Conservation (phyloP, 2,888 invertebrate genomes). For the Ptycholaimellus sp. region DNA sequence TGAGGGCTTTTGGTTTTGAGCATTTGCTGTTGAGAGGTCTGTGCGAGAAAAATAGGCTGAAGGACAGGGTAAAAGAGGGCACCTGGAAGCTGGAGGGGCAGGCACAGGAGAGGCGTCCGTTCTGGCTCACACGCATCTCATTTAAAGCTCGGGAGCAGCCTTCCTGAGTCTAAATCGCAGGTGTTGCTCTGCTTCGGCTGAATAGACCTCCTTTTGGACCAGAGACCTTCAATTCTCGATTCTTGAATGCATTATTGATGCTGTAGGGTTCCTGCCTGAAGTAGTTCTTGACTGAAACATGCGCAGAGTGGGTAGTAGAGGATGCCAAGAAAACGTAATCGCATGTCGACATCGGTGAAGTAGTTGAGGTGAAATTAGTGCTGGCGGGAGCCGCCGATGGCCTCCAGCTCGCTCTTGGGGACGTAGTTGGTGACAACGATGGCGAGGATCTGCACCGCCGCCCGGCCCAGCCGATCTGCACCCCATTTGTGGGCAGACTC, state of each 20-base stretch:
- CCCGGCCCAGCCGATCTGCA: constrained; percentile 16
- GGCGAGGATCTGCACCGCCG: constrained; percentile 21
- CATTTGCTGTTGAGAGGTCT: no score
- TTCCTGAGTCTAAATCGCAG: constrained; percentile 19
- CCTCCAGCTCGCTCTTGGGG: constrained; percentile 21
- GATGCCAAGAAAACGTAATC: no score
- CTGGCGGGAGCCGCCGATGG: constrained; percentile 21
- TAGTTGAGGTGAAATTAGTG: constrained; percentile 25
- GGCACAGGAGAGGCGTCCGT: constrained; percentile 12
- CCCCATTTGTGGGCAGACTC: constrained; percentile 24
- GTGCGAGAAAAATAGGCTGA: no score
- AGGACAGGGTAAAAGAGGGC: no score
- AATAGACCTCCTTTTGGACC: constrained; percentile 21
- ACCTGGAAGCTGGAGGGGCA: constrained; percentile 20
- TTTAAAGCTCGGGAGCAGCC: constrained; percentile 22
- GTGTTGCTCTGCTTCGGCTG: constrained; percentile 8
- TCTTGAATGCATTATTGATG: no score
- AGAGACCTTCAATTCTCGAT: no score
- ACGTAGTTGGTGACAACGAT: constrained; percentile 27
- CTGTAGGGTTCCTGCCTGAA: no score
- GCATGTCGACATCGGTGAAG: constrained; percentile 17
- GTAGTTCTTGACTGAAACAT: no score
- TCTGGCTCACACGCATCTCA: constrained; percentile 15
- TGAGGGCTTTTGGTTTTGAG: no score
- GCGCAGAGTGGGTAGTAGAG: no score